phyloP scores from a whole-genome alignment of 2,888 invertebrate species.

The Troides aeacus region DNA sequence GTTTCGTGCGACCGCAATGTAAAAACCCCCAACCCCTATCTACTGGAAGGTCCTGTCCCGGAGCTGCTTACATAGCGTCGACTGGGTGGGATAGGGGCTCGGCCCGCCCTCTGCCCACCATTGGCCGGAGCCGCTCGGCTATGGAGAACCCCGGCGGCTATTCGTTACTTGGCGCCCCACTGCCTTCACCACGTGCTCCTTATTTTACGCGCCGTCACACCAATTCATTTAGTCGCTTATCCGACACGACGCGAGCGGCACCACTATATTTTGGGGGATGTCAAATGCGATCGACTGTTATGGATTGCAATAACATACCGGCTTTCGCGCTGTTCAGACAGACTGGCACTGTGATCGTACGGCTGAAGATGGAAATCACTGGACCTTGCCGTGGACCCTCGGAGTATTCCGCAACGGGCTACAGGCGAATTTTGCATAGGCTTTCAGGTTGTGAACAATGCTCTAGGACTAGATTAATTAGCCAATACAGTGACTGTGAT shows the following conservation, averaged over 20 bases:
- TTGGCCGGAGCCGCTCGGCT: conserved; percentile 50
- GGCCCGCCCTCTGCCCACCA: conserved; percentile 53
- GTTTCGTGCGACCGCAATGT: conserved; percentile 28
- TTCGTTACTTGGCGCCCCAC: conserved; percentile 62
- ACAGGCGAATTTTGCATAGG: conserved; percentile 46
- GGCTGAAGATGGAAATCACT: conserved; percentile 61
- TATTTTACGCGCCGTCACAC: conserved; percentile 71
- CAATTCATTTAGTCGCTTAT: conserved; percentile 73
- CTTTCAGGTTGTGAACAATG: conserved; percentile 66
- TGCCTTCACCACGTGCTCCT: conserved; percentile 58
- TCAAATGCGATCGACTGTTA: conserved; percentile 59
- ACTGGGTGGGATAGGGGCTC: conserved; percentile 57
- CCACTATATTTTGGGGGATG: conserved; percentile 68
- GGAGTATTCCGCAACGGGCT: conserved; percentile 41
- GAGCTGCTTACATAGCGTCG: conserved; percentile 55
- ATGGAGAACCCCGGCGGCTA: conserved; percentile 54
- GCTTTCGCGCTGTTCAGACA: conserved; percentile 63
- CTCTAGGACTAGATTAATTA: conserved; percentile 67
- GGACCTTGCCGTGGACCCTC: conserved; percentile 45
- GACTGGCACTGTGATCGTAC: conserved; percentile 67
- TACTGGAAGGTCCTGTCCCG: conserved; percentile 40
- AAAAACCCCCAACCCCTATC: conserved; percentile 54
- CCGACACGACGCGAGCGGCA: conserved; percentile 72
- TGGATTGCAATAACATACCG: conserved; percentile 68
- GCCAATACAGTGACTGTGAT: conserved; percentile 75